phyloP scores from a whole-genome alignment of 2,797 vertebrate genomes.

The Spinus olivaceus region DNA sequence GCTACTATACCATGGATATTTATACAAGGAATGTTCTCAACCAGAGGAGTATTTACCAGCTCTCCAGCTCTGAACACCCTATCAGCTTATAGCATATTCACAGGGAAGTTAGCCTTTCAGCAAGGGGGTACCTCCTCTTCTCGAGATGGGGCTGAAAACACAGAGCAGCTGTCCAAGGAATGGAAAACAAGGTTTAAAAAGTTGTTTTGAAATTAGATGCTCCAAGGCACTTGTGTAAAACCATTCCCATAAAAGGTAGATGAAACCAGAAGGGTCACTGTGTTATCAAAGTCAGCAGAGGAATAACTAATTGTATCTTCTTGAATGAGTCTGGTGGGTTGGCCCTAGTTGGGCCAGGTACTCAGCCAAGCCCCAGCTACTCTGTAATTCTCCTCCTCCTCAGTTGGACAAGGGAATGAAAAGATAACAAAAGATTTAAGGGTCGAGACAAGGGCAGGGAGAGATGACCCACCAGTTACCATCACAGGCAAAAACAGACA shows the following conservation, averaged over 20 bases:
- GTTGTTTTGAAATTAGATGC: not conserved
- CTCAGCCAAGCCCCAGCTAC: not conserved
- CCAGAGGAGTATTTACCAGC: not conserved
- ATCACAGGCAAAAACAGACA: not conserved
- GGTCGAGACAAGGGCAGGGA: accelerated
- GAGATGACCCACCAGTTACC: not conserved
- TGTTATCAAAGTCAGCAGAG: not conserved
- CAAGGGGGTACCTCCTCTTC: not conserved
- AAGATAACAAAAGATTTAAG: not conserved
- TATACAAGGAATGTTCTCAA: not conserved
- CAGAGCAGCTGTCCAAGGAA: not conserved
- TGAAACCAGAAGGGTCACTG: not conserved
- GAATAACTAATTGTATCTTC: not conserved
- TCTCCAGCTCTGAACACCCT: not conserved
- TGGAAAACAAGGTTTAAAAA: not conserved
- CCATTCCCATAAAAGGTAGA: not conserved
- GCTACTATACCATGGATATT: not conserved
- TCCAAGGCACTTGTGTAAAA: not conserved
- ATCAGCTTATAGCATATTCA: not conserved
- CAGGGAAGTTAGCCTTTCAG: not conserved
- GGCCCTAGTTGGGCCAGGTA: not conserved
- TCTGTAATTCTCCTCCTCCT: not conserved
- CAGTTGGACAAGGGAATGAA: not conserved
- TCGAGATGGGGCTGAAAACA: accelerated
- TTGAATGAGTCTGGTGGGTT: not conserved